phyloP scores from a whole-genome alignment of 2,888 invertebrate genomes.

The Epinotia ramella region DNA sequence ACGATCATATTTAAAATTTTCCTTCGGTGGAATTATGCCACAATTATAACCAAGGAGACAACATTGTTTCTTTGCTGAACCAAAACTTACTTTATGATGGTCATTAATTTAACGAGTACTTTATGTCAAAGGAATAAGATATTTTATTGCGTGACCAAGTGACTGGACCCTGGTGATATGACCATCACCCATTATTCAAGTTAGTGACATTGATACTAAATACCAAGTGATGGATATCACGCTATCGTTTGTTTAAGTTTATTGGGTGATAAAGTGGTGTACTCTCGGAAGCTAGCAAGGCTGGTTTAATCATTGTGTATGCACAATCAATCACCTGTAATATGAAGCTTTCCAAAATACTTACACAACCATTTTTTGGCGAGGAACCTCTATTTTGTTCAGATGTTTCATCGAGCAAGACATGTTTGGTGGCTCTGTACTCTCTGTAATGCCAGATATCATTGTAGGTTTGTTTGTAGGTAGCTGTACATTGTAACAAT shows the following conservation, averaged over 20 bases:
- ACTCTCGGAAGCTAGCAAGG: neutral
- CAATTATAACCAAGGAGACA: slow-evolving; percentile 35
- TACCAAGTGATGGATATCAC: neutral
- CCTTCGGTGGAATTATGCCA: neutral
- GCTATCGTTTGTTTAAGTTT: neutral
- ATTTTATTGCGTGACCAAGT: neutral
- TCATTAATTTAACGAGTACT: neutral
- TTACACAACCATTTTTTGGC: too few species aligned
- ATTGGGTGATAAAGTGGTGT: neutral
- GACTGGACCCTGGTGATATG: neutral
- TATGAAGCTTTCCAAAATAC: too few species aligned
- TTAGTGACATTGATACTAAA: slow-evolving; percentile 14
- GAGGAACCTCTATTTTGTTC: too few species aligned
- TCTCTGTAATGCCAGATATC: too few species aligned
- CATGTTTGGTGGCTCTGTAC: too few species aligned
- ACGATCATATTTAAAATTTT: neutral
- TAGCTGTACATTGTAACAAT: too few species aligned
- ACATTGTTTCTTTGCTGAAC: slow-evolving; percentile 13
- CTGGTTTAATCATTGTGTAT: too few species aligned
- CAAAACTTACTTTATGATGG: neutral
- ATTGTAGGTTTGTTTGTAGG: too few species aligned
- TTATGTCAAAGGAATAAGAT: neutral
- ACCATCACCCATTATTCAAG: slow-evolving; percentile 5
- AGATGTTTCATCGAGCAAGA: too few species aligned
- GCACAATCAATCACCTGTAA: too few species aligned